Evolutionary conservation across 2,888 invertebrate genomes (phyloP), one percentile per base, ranked within the genome.

Genomic region (Trypoxylon attenuatum): DNA sequence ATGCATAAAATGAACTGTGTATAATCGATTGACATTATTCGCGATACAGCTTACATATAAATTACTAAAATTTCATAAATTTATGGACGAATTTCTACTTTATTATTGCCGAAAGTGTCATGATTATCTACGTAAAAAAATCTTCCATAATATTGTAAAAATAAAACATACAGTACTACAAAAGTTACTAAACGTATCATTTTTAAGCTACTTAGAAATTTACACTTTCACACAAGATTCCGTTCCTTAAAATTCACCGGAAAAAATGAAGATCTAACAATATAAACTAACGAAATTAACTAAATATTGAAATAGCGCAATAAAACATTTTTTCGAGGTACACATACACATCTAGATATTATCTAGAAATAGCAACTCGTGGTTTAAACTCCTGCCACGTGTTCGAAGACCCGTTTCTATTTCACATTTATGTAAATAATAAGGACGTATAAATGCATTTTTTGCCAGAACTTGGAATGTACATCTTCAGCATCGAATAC

Each of bases 401-500:
- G 10, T 29, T 53, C 38, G 16, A 52, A 49, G 51, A 49, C 47
- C 57, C 39, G 57, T 55, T 58, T 13, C 43, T 13, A 23, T 23
- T 68, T 59, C 29, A 13, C 21, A 16, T 46, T n/a, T 41, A 50
- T n/a, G 54, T 47, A 47, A 68, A 39, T 27, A 15, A 52, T 46
- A 55, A 38, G 27, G 38, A 53, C 58, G 41, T 43, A 70, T 80
- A 81, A 82, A 82, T 82, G 78, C 78, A 67, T 71, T 57, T 63
- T 56, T 55, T 73, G 73, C 66, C 69, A 71, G 66, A 78, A 69
- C 56, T 61, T 82, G 82, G 82, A 84, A 84, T 84, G 84, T 81
- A 73, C 73, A 73, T 71, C 64, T 71, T 67, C 56, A 63, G 58
- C 58, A 72, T 67, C 61, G 50, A 61, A 64, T 69, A 69, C 56